These are phyloP conservation scores for Hymenopus coronatus DNA, from an alignment of 2,888 invertebrate species.

Conservation along the genomic window DNA sequence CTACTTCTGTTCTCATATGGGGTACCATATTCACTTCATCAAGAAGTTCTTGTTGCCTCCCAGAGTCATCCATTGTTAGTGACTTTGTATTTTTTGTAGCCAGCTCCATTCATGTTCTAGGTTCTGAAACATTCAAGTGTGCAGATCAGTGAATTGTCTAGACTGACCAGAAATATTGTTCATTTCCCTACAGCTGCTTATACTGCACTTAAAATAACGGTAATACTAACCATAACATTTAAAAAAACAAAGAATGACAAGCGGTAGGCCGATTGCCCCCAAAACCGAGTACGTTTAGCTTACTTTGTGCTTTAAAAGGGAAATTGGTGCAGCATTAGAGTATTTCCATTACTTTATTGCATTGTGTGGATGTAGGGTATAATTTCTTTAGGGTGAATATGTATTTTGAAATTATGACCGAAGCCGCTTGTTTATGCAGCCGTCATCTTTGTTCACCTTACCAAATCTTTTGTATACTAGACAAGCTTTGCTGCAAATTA, in stretches of 20 bases:
- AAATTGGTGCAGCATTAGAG: too few species aligned
- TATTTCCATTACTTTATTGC: too few species aligned
- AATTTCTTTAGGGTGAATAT: too few species aligned
- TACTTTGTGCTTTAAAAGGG: too few species aligned
- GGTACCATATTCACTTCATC: slow-evolving; percentile 29
- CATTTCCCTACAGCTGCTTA: too few species aligned
- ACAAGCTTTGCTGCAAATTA: not conserved
- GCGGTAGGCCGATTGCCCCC: too few species aligned
- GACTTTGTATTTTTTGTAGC: not conserved
- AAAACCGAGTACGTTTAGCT: too few species aligned
- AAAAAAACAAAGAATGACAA: too few species aligned
- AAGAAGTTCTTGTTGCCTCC: slow-evolving; percentile 29
- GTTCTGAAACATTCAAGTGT: not conserved
- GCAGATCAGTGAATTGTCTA: not conserved
- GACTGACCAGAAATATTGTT: too few species aligned
- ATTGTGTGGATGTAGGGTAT: too few species aligned
- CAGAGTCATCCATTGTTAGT: slow-evolving; percentile 29
- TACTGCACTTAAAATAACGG: too few species aligned
- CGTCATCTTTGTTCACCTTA: not conserved
- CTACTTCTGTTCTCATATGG: slow-evolving; percentile 28
- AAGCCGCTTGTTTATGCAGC: not conserved
- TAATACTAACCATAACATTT: too few species aligned
- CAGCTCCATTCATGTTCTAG: not conserved
- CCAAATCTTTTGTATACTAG: not conserved
- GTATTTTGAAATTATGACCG: not conserved